Conservation (phyloP, 2,113 vertebrate species). For the Campylorhamphus procurvoides region DNA sequence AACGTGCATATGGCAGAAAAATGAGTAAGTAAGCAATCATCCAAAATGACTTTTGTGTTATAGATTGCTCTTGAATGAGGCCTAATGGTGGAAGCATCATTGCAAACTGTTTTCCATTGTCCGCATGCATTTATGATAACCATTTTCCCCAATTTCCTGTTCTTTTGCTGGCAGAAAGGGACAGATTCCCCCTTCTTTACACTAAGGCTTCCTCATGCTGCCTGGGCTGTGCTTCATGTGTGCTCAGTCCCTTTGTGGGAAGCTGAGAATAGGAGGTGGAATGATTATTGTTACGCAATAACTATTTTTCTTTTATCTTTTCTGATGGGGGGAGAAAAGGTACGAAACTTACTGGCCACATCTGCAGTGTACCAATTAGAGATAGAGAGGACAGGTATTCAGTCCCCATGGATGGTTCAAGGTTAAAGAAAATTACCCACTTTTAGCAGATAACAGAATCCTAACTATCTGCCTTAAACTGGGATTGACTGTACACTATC, state of each 20-base stretch:
- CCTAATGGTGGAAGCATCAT: slow-evolving; percentile 1
- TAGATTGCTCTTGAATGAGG: slow-evolving; percentile 9
- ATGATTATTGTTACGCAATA: not conserved
- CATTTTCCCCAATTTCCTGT: slow-evolving; percentile 42
- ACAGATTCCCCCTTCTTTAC: not conserved
- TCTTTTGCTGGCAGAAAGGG: not conserved
- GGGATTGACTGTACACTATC: slow-evolving; percentile 33
- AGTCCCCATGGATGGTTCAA: slow-evolving; percentile 18
- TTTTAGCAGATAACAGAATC: slow-evolving; percentile 60
- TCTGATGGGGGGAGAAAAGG: not conserved
- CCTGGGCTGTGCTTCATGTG: not conserved
- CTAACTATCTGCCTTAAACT: slow-evolving; percentile 55
- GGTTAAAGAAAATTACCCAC: slow-evolving; percentile 61
- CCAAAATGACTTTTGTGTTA: slow-evolving; percentile 14
- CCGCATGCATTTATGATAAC: not conserved
- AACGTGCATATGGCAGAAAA: slow-evolving; percentile 3
- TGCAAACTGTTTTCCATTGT: slow-evolving; percentile 27
- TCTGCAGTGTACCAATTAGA: slow-evolving; percentile 11
- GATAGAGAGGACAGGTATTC: slow-evolving; percentile 8
- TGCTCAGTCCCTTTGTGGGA: not conserved
- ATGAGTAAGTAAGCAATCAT: slow-evolving; percentile 6
- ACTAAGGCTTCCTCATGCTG: not conserved
- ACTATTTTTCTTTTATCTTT: slow-evolving; percentile 37
- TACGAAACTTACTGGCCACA: not conserved
- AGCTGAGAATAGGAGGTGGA: not conserved